Base-by-base conservation (phyloP, 1,140 invertebrate species). In the Melitaea cinxia region DNA sequence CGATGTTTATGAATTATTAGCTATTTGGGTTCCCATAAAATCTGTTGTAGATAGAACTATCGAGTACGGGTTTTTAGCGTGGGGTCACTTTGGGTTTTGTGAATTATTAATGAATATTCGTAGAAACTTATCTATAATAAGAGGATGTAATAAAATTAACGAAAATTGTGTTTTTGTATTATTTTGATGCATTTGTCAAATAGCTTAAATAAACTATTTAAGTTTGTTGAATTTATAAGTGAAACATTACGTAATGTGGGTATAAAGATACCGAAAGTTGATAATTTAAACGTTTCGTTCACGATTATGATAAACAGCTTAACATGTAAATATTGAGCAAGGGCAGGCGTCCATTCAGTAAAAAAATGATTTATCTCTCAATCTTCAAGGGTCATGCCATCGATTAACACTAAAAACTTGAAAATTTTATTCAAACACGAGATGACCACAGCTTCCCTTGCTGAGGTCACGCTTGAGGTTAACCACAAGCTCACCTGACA, bases 1-100 rank as follows among this genome's bases (percentile, higher is more conserved):
- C 78, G 70, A 72, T 72, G 68, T 72, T 83, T 85, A 85, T 85
- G 80, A 85, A 82, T 83, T 85, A 85, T 82, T 77, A 78, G 65
- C 68, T 69, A 70, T 73, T 77, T 54, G 66, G 73, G 82, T 77
- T 76, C 78, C 72, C 73, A 75, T 80, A 80, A 78, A 75, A 78
- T 78, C 47, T 60, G 64, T 62, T 59, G 70, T 69, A 45, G 37
- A 17, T 42, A 54, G 56, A 68, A 68, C 52, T 39, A 63, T 68
- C 52, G 45, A 55, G 37, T 42, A 42, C 37, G 33, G 49, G 55
- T 24, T 55, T 54, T 37, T 35, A 19, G 28, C 17, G 28, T 57
- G 10, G 64, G 53, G 33, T 69, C 64, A 42, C 12, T 64, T 65
- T 50, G 50, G 39, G 47, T 14, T 6, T 47, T 23, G 42, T 47